Percentiles rank a stretch among this genome's conserved stretches.
phyloP scores from a whole-genome alignment of 2,888 invertebrate species.

The Oscheius sp. region DNA sequence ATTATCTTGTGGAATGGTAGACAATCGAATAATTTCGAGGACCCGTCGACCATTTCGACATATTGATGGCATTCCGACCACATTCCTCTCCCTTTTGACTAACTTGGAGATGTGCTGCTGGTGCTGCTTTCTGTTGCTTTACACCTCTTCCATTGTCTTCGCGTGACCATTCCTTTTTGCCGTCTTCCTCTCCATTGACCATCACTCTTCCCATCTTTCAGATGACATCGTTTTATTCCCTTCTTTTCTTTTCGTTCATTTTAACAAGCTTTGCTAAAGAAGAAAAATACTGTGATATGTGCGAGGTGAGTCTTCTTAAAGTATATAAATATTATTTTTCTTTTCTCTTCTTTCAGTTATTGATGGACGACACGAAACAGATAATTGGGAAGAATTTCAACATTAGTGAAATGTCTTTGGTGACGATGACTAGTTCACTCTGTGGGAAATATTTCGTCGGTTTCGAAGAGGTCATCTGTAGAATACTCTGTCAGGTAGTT shows the following conservation, averaged over 20 bases:
- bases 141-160: constrained; percentile 27
- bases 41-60: too few relatives aligned
- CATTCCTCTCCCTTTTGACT: constrained; percentile 11
- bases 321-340: background rate
- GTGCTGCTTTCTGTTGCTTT: background rate
- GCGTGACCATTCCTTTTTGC: constrained; percentile 21
- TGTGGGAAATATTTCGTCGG: constrained; percentile 32
- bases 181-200: constrained; percentile 6
- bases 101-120: background rate
- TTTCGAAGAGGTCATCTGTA: constrained; percentile 33
- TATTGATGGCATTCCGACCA: constrained; percentile 16
- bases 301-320: constrained; percentile 7
- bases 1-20: too few relatives aligned
- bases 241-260: constrained; percentile 10
- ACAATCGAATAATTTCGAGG: too few relatives aligned
- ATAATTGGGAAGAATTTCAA: constrained; percentile 2
- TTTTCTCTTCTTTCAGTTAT: constrained; percentile 16
- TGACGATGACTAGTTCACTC: constrained; percentile 12
- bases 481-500: constrained; percentile 29
- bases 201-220: background rate
- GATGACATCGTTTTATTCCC: background rate
- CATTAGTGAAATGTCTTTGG: constrained; percentile 16
- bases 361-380: constrained; percentile 22
- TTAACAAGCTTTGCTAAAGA: constrained; percentile 6
- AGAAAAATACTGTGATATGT: constrained; percentile 26